Conservation (phyloP, 1,140 invertebrate genomes). For the Belonocnema kinseyi region DNA sequence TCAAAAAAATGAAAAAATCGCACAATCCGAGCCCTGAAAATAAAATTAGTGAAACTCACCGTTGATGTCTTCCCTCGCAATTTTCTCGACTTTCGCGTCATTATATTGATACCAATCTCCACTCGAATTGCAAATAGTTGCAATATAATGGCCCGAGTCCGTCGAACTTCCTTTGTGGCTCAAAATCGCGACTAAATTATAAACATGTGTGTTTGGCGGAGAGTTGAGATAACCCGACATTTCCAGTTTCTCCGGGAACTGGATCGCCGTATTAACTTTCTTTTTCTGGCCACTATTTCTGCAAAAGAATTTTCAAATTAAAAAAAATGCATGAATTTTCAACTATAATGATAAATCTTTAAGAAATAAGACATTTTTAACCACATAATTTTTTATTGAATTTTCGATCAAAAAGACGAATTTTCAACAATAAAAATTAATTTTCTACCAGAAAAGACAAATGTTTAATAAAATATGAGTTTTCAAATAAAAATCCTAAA, state of each 20-base stretch:
- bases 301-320: conserved; percentile 38
- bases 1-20: no score
- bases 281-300: conserved; percentile 81
- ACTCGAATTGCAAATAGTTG: conserved; percentile 75
- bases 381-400: no score
- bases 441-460: no score
- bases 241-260: conserved; percentile 83
- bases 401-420: no score
- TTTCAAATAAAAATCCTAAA: no score
- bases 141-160: conserved; percentile 84
- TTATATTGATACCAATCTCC: conserved; percentile 83
- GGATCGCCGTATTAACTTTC: conserved; percentile 81
- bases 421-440: no score
- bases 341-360: no score
- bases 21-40: no score
- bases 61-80: conserved; percentile 50
- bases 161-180: conserved; percentile 82
- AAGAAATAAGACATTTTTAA: no score
- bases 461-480: no score
- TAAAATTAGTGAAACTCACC: neutral
- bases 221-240: conserved; percentile 78
- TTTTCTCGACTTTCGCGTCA: conserved; percentile 82
- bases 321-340: no score
- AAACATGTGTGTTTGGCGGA: conserved; percentile 71
- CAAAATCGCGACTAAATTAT: conserved; percentile 81